Evolutionary conservation across 2,797 vertebrate species (phyloP).

Genomic region (Parambassis ranga): DNA sequence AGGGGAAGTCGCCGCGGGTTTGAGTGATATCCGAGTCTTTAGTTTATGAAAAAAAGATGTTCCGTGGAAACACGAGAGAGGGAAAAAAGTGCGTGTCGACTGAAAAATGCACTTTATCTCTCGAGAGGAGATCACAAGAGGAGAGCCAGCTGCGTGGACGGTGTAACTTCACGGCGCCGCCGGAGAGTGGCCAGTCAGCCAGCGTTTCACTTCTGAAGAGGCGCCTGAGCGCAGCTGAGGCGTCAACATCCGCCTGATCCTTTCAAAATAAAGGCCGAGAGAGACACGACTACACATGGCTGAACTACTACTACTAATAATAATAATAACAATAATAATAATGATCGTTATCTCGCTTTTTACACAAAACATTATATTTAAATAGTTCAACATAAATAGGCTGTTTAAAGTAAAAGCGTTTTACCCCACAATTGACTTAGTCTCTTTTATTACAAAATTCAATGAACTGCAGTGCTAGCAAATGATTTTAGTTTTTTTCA

Average conservation of each 20-base stretch:
- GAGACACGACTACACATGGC: not conserved
- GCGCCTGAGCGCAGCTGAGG: not conserved
- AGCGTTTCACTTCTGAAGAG: not conserved
- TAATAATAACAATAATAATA: no score
- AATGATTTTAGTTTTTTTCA: no score
- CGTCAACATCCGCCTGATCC: not conserved
- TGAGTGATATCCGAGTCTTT: constrained; percentile 11
- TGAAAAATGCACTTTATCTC: not conserved
- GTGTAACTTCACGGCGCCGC: constrained; percentile 39
- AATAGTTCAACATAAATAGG: no score
- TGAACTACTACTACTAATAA: not conserved
- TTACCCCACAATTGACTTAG: no score
- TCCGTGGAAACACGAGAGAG: not conserved
- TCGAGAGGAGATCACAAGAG: not conserved
- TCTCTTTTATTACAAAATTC: no score
- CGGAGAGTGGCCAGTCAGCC: constrained; percentile 23
- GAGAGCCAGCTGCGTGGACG: not conserved
- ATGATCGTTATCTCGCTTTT: no score
- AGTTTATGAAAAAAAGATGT: not conserved
- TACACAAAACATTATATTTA: no score
- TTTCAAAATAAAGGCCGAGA: constrained; percentile 47
- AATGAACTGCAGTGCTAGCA: no score
- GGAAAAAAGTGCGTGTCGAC: not conserved
- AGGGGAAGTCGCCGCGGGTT: constrained; percentile 22
- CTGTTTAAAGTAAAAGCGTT: no score